Evolutionary conservation across 2,113 vertebrate genomes (phyloP), one percentile per base, ranked within the genome.

Genomic region (Columba livia): DNA sequence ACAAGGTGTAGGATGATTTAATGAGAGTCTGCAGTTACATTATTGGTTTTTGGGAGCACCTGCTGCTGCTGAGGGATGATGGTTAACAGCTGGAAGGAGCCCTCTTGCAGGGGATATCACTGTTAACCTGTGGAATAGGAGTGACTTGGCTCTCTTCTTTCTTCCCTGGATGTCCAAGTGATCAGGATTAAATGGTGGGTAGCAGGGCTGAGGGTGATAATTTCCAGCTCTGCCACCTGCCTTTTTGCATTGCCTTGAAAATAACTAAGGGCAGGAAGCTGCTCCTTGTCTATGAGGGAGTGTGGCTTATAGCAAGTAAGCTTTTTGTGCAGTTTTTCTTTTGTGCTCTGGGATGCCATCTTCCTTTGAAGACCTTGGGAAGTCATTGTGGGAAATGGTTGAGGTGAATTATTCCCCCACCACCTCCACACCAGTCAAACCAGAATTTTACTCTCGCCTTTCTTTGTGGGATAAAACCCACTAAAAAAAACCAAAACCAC

Each of bases 241-340:
- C 6, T 82, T 9, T 90, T 90, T 0, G 2, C 11, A 23, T 44
- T 72, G n/a, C 8, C 20, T 72, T 58, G 29, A 53, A 81, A 79
- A 79, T 70, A 88, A 56, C 36, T n/a, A 25, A 29, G 14, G 14
- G 40, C 47, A 74, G 56, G 66, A 82, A 29, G 29, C 38, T 81
- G 28, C 15, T 72, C 5, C 3, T 1, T 79, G 16, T 87, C 42
- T 0, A 0, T 34, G 10, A 91, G 42, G 53, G n/a, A 58, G 3
- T 20, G 17, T 15, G 32, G 23, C 20, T 77, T n/a, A 65, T 23
- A 57, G 23, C 29, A 78, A 48, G 36, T 34, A 53, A 65, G 36
- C 0, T 19, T 88, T 67, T 73, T 61, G 50, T 73, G 64, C 2
- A 1, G 21, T 5, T 48, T 75, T 80, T 67, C 53, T 54, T 60